Evolutionary conservation across 2,888 invertebrate species (phyloP), one percentile per base, ranked within the genome.

Genomic region (Lepidochitona cinerea): DNA sequence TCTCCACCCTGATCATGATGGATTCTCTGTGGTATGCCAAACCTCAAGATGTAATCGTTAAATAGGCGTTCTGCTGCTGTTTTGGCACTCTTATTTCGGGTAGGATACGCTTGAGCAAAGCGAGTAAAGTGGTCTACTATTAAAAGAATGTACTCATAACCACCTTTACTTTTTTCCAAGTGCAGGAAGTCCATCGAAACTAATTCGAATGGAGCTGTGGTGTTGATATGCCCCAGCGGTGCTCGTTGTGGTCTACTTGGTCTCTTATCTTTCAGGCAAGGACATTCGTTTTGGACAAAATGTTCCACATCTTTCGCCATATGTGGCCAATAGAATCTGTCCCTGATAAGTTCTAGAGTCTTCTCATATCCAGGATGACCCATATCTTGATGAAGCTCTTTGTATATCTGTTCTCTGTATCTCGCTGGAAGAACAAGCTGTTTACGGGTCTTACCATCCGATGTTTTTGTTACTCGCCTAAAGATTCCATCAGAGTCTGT

Each of bases 51-150:
- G 29, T 59, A 29, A 32, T 59, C 59, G 9, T 59, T 59, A 59
- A 59, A 59, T 26, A 59, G 59, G 12, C 59, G 59, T 26, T 18
- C 29, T 59, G 23, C 32, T 29, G 59, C 26, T 1, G 59, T 4
- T 26, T 59, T 59, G 2, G 59, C 59, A 59, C 5, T 26, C 59
- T 64, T 70, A 32, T 70, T 73, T 1, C 52, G 29, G 18, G 70
- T 73, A 29, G 70, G 70, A 35, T 70, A 70, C 7, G 65, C 70
- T 23, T 70, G 64, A 32, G 70, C 69, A 53, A 49, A 73, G 9
- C 70, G n/a, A 14, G 70, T 73, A 26, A 65, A 73, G 52, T 73
- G 73, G 53, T 73, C 70, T 12, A 70, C 53, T 6, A 69, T 41
- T 14, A 73, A 41, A 12, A 73, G n/a, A 23, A 73, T 70, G 29